phyloP scores from a whole-genome alignment of 2,888 invertebrate species.

The Anodontia alba region DNA sequence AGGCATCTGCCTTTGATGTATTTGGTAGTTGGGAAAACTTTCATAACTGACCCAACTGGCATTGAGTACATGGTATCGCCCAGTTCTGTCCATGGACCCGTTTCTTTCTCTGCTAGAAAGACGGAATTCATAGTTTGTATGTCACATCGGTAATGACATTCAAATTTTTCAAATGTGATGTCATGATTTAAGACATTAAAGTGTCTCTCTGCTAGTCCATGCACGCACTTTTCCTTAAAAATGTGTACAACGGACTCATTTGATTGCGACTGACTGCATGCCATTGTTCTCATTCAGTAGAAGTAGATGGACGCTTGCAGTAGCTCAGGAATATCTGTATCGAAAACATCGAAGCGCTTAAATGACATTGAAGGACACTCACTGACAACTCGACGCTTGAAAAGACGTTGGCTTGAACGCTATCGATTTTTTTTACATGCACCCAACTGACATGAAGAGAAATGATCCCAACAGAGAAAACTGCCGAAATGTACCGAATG shows the following conservation, averaged over 20 bases:
- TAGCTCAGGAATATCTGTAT: no score
- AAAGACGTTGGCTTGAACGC: no score
- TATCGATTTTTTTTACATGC: neutral
- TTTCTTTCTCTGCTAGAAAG: conserved; percentile 6
- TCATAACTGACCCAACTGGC: neutral
- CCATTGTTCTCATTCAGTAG: no score
- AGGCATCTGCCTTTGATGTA: neutral
- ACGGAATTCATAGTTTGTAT: neutral
- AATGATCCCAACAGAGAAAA: neutral
- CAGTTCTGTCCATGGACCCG: conserved; percentile 16
- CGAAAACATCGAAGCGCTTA: neutral
- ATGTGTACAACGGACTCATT: neutral
- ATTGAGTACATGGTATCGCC: neutral
- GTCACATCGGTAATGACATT: neutral
- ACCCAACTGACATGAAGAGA: neutral
- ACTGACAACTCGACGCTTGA: no score
- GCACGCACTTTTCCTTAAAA: neutral
- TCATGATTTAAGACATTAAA: neutral
- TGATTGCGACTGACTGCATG: neutral
- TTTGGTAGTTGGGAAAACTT: neutral
- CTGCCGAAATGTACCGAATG: neutral
- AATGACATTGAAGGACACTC: neutral
- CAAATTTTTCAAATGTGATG: conserved; percentile 10
- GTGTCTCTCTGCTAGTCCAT: neutral
- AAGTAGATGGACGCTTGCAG: no score